phyloP scores from a whole-genome alignment of 2,797 vertebrate genomes.

The Acanthurus lineatus region DNA sequence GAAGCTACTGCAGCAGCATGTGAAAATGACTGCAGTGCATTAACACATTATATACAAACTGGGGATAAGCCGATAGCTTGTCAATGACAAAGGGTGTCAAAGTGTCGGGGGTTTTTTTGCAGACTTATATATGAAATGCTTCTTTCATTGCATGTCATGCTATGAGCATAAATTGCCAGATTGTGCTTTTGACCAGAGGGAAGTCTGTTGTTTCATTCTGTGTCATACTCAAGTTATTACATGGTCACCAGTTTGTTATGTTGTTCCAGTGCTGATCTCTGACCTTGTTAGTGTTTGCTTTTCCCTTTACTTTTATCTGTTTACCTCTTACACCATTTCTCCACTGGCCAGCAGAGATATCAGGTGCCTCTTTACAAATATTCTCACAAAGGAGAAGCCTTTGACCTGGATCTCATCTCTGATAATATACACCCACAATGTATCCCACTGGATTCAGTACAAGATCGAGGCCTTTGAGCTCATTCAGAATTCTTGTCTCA shows the following conservation, averaged over 20 bases:
- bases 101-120: too few relatives aligned
- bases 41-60: too few relatives aligned
- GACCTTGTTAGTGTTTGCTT: slow-evolving; percentile 39
- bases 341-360: slow-evolving; percentile 58
- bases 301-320: slow-evolving; percentile 29
- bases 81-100: too few relatives aligned
- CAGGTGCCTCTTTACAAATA: slow-evolving; percentile 71
- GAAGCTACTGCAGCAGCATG: background rate
- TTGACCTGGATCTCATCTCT: slow-evolving; percentile 65
- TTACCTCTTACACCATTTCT: slow-evolving; percentile 1
- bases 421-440: slow-evolving; percentile 62
- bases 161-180: slow-evolving; percentile 27
- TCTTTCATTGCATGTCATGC: slow-evolving; percentile 2
- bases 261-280: slow-evolving; percentile 34
- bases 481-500: slow-evolving; percentile 60
- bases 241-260: slow-evolving; percentile 39
- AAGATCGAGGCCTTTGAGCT: slow-evolving; percentile 49
- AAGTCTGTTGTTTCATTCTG: slow-evolving; percentile 22
- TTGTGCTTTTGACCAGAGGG: slow-evolving; percentile 33
- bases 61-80: too few relatives aligned
- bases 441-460: slow-evolving; percentile 61
- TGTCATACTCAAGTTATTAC: slow-evolving; percentile 34
- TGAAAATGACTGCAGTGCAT: too few relatives aligned
- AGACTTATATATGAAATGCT: background rate
- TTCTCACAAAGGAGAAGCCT: slow-evolving; percentile 58